A percentile compares a stretch with the other conserved stretches of the same genome.
Evolutionary conservation across 2,113 vertebrate species (phyloP).

Genomic region (Leptodactylus fuscus): DNA sequence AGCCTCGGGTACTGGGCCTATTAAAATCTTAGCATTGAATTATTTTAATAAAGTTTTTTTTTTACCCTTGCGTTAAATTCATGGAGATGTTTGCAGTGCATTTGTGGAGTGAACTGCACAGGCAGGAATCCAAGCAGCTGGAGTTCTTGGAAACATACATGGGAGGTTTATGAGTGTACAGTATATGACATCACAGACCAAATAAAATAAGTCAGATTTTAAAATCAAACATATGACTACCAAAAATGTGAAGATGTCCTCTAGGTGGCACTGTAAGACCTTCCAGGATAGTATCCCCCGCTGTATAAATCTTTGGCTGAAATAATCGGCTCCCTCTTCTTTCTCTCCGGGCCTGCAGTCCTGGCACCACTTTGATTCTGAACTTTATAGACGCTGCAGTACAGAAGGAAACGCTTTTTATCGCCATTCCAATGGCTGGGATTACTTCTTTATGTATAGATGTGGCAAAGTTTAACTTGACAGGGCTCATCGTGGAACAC

Average conservation of each 20-base stretch:
- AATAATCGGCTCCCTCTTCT: not conserved
- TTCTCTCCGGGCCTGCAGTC: no score
- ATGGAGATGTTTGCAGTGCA: no score
- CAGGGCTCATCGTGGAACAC: no score
- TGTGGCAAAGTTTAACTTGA: no score
- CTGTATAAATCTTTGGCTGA: not conserved
- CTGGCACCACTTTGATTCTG: not conserved
- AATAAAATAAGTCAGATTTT: not conserved
- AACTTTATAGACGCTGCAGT: not conserved
- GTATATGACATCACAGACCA: not conserved
- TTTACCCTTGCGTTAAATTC: no score
- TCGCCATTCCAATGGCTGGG: not conserved
- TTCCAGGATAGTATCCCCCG: not conserved
- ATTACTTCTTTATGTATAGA: not conserved
- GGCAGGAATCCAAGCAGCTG: no score
- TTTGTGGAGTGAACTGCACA: no score
- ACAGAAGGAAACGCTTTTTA: not conserved
- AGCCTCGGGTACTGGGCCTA: no score
- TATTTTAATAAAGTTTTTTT: no score
- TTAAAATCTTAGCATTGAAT: no score
- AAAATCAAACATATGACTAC: not conserved
- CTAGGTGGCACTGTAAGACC: conserved; percentile 17
- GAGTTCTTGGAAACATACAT: no score
- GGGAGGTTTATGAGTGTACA: no score
- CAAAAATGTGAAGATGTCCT: not conserved